Evolutionary conservation across 37 sponge, comb jelly and placozoan genomes (phyloP).

Genomic region (Axinella damicornis): DNA sequence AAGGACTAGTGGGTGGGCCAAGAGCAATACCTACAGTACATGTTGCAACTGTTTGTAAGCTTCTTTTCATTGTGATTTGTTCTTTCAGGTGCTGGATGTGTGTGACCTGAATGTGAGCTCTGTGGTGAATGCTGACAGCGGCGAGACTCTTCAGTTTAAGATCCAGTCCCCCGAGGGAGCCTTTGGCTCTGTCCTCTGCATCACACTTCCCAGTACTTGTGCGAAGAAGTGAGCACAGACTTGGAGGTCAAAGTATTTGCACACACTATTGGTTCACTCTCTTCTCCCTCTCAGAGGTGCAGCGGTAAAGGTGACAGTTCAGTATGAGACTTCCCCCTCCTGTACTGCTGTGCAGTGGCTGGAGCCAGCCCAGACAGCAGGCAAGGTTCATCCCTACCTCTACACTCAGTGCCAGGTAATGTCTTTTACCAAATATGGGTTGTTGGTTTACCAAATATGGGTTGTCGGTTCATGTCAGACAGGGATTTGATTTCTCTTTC

Average conservation of each 20-base stretch:
- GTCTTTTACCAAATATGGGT: no score
- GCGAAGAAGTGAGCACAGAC: background rate
- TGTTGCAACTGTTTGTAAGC: no score
- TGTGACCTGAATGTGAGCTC: slow-evolving; percentile 32
- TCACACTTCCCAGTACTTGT: slow-evolving; percentile 19
- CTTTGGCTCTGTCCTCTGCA: slow-evolving; percentile 48
- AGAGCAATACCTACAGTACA: no score
- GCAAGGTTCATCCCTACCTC: slow-evolving; percentile 86
- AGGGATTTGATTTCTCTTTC: no score
- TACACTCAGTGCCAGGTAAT: slow-evolving; percentile 95
- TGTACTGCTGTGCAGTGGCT: slow-evolving; percentile 84
- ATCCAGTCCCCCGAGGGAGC: slow-evolving; percentile 5
- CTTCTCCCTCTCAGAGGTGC: slow-evolving; percentile 16
- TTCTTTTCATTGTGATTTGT: no score
- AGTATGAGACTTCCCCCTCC: slow-evolving; percentile 72
- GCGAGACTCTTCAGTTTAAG: slow-evolving; percentile 20
- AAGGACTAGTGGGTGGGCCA: no score
- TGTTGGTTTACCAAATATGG: no score
- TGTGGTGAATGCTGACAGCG: slow-evolving; percentile 24
- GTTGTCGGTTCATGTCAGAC: no score
- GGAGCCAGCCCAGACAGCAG: slow-evolving; percentile 87
- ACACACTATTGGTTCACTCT: background rate
- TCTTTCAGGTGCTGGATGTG: slow-evolving; percentile 36
- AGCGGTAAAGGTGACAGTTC: slow-evolving; percentile 28
- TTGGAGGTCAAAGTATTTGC: background rate